These are phyloP conservation scores for Tipula vernalis DNA, from an alignment of 2,888 invertebrate species.

Conservation along the genomic window DNA sequence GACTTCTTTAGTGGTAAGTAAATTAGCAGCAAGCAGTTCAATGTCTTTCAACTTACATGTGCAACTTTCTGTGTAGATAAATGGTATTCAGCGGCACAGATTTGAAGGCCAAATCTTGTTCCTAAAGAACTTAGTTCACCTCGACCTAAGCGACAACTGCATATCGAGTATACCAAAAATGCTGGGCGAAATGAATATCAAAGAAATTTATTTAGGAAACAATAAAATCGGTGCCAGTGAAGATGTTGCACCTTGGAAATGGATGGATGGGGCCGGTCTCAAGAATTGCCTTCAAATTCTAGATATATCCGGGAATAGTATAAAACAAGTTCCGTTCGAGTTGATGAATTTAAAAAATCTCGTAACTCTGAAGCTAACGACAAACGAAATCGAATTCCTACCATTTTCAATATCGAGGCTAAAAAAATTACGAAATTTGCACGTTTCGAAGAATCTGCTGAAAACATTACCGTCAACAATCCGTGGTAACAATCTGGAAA, in stretches of 20 bases:
- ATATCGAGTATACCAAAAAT: conserved; percentile 56
- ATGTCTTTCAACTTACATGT: not conserved
- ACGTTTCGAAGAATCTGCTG: conserved; percentile 11
- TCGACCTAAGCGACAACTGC: conserved; percentile 60
- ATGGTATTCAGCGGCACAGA: conserved; percentile 46
- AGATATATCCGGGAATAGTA: conserved; percentile 48
- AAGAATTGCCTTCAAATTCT: conserved; percentile 42
- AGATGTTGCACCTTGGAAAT: conserved; percentile 44
- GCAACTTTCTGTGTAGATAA: conserved; percentile 29
- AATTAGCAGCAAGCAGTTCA: not conserved
- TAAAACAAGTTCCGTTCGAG: conserved; percentile 42
- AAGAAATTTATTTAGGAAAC: conserved; percentile 47
- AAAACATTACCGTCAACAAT: conserved; percentile 12
- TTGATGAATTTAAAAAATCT: conserved; percentile 50
- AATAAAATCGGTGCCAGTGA: conserved; percentile 48
- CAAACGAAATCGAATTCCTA: conserved; percentile 45
- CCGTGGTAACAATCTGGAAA: not conserved
- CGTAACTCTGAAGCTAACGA: conserved; percentile 47
- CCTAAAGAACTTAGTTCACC: conserved; percentile 47
- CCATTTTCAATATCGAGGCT: conserved; percentile 53
- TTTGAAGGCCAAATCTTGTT: conserved; percentile 57
- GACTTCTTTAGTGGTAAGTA: conserved; percentile 38
- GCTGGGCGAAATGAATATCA: conserved; percentile 49
- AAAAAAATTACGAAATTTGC: conserved; percentile 21
- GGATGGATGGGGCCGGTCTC: conserved; percentile 46